Conservation (phyloP, 2,113 vertebrate species). For the Ctenodactylus gundi region DNA sequence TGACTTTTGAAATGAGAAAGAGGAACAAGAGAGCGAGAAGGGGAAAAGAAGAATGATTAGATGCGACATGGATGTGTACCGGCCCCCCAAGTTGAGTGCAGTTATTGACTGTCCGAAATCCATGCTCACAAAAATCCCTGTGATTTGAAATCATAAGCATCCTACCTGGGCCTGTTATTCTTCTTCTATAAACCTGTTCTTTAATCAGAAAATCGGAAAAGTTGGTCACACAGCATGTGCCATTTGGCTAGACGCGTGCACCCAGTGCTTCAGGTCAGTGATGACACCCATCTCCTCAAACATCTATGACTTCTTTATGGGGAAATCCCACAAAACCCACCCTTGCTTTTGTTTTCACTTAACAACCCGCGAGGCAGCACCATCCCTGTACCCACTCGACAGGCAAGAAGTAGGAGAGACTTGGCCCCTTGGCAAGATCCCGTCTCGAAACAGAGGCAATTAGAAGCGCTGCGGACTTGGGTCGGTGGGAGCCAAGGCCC, state of each 20-base stretch:
- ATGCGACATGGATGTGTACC: no score
- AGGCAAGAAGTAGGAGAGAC: background rate
- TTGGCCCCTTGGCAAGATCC: background rate
- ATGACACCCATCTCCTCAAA: background rate
- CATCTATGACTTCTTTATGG: background rate
- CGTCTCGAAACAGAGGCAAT: background rate
- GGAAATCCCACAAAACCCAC: background rate
- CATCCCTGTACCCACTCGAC: background rate
- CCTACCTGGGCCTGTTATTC: background rate
- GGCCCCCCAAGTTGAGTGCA: no score
- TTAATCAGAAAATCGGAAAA: background rate
- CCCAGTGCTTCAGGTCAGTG: background rate
- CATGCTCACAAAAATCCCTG: no score
- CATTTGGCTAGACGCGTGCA: background rate
- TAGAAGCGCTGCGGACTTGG: background rate
- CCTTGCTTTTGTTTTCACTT: background rate
- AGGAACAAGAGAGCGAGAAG: no score
- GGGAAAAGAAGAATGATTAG: no score
- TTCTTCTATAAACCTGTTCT: constrained; percentile 26
- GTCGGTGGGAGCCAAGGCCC: background rate
- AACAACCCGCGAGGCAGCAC: background rate
- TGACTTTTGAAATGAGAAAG: no score
- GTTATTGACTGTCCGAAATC: no score
- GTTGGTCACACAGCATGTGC: background rate
- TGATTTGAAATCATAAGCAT: constrained; percentile 15